Conservation (phyloP, 2,113 vertebrate species). For the Oncorhynchus tshawytscha region DNA sequence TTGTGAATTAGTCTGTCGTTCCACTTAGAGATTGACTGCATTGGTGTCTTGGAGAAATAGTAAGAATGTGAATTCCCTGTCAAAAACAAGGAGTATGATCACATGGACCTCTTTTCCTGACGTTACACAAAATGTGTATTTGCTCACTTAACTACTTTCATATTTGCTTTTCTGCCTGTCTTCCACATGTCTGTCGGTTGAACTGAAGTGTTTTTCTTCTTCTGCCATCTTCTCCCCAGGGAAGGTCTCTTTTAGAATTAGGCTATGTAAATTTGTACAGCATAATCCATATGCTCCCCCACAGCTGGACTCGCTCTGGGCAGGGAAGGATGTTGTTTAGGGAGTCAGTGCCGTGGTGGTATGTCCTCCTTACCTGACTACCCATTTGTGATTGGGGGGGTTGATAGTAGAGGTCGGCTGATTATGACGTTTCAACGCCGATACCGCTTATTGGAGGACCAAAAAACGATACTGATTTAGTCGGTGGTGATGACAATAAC, state of each 20-base stretch:
- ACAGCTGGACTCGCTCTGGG: not conserved
- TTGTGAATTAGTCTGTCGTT: slow-evolving; percentile 28
- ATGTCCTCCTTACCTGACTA: not conserved
- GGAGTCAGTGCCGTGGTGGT: not conserved
- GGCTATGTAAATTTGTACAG: slow-evolving; percentile 20
- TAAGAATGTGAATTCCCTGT: slow-evolving; percentile 48
- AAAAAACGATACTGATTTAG: no score
- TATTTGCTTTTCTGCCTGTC: not conserved
- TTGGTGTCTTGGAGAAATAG: slow-evolving; percentile 52
- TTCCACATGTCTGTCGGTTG: not conserved
- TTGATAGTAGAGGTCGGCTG: no score
- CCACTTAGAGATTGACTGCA: slow-evolving; percentile 18
- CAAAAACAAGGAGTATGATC: slow-evolving; percentile 23
- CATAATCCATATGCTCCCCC: slow-evolving; percentile 26
- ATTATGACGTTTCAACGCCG: no score
- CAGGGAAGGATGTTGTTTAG: slow-evolving; percentile 13
- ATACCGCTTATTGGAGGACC: no score
- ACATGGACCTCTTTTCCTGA: slow-evolving; percentile 21
- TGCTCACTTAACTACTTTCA: not conserved
- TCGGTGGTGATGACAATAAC: no score
- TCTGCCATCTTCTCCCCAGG: not conserved
- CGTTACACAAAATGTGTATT: not conserved
- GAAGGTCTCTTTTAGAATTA: slow-evolving; percentile 7
- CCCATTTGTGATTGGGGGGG: no score
- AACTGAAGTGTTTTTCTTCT: not conserved